Base-by-base conservation (phyloP, 2,888 invertebrate genomes). In the Pandemis heparana region DNA sequence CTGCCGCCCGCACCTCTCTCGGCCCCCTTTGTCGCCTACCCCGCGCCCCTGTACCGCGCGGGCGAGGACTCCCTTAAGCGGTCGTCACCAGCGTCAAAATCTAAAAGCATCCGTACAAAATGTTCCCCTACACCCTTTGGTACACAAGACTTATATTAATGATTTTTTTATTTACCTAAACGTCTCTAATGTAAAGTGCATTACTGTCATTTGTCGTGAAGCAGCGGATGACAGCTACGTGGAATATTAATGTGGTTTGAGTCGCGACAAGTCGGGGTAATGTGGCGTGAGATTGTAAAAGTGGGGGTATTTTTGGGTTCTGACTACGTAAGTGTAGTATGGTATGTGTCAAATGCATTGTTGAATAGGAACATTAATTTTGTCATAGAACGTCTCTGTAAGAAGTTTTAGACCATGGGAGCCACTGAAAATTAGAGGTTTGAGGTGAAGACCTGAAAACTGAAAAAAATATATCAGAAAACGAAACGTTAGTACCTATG, bases 141-240 rank as follows among this genome's bases (percentile, higher is more conserved):
- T 41, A 53, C 38, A 7, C 32, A 38, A 48, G 71, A 71, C 66
- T 67, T 68, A 67, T 56, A 72, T 61, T 63, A 72, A 72, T 72
- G 71, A 62, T 46, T 53, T 43, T 67, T 67, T 72, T 63, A 72
- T 67, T 68, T 68, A 72, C 72, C 72, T 68, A 68, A 72, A 46
- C 72, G 56, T 67, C 53, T 4, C 62, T 68, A 68, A 67, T 53
- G 72, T 23, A 38, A 62, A 72, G 62, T 72, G 67, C 72, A 72
- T 72, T 68, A 72, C 62, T 63, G 67, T 68, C 72, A 63, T 72
- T 68, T 59, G 67, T 72, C 72, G 72, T 56, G 53, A 72, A 62
- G 67, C 39, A 39, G 62, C n/a, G 38, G 53, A 14, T 68, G 72
- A 72, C 72, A 68, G 67, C 53, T 38, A 68, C 67, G 72, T 64